Evolutionary conservation across 2,113 vertebrate genomes (phyloP).

Genomic region (Orientallactaga bullata): DNA sequence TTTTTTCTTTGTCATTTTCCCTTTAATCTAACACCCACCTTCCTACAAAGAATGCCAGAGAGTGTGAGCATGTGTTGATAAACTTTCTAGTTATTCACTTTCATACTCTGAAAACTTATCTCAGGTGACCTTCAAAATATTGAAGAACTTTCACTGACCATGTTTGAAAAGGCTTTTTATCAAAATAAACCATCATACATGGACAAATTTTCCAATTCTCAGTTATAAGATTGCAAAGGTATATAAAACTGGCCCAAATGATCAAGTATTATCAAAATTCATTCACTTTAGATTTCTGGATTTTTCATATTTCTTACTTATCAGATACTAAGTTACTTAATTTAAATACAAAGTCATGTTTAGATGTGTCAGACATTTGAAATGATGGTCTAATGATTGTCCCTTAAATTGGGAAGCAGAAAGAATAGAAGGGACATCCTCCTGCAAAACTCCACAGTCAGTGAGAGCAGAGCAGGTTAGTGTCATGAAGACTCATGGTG

Average conservation of each 20-base stretch:
- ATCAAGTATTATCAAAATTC: conserved; percentile 47
- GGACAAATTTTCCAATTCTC: neutral
- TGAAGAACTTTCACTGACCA: conserved; percentile 23
- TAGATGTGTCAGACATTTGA: conserved; percentile 6
- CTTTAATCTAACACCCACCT: neutral
- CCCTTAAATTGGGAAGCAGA: conserved; percentile 38
- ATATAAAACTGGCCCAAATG: neutral
- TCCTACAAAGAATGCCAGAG: neutral
- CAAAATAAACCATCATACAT: neutral
- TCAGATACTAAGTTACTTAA: conserved; percentile 41
- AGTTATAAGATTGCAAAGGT: neutral
- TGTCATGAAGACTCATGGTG: neutral
- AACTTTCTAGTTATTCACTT: neutral
- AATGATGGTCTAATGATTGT: conserved; percentile 47
- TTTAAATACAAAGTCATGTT: conserved; percentile 59
- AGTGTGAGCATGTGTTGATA: conserved; percentile 20
- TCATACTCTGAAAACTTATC: neutral
- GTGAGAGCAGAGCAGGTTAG: neutral
- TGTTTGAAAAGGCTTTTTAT: conserved; percentile 17
- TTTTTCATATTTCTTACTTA: conserved; percentile 39
- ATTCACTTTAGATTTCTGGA: conserved; percentile 7
- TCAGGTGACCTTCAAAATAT: conserved; percentile 36
- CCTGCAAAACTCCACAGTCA: neutral
- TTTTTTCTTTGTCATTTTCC: neutral
- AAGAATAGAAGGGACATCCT: neutral